Evolutionary conservation across 2,797 vertebrate species (phyloP), one percentile per base, ranked within the genome.

Genomic region (Astyanax mexicanus): DNA sequence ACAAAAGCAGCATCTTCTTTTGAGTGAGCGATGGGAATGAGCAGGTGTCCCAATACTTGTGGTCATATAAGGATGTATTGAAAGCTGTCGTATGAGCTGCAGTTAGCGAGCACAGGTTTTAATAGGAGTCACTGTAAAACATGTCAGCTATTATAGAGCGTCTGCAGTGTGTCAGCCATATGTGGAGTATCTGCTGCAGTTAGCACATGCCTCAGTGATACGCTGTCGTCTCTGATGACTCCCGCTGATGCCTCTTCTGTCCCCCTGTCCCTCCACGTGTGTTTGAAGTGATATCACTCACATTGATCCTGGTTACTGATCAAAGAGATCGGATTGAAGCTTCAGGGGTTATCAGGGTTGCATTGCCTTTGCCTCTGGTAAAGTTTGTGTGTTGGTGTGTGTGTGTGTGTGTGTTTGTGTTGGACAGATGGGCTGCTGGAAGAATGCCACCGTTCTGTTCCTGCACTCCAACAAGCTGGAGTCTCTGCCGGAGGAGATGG

Each of bases 381-480:
- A 38, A 40, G 10, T 6, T 11, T 45, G 19, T 54, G 52, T 47
- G 42, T 27, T 9, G 49, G 44, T 38, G 25, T 40, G 47, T 32
- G 21, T 60, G 47, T 58, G 38, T 42, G 52, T 72, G 32, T 27
- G 52, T 44, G 15, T 44, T 71, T 32, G 61, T 69, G 40, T 42
- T 55, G 32, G 11, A 69, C 89, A 99, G 97, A 93, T 98, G 94
- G 98, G 98, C 78, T 71, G 49, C 60, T 65, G 12, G 60, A 77
- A 57, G 68, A 71, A 91, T 65, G 89, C 95, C 65, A 99, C 98
- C 2, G 97, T 99, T 72, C 88, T 99, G 68, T 98, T 98, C 86
- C 93, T 99, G 38, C 97, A 98, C 93, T 98, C 96, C 86, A 99
- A 99, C 93, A 98, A 98, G 88, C 89, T 99, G 85, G 97, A 99